Evolutionary conservation across 2,797 vertebrate species (phyloP), one percentile per base, ranked within the genome.

Genomic region (Pseudomugil tenellus): DNA sequence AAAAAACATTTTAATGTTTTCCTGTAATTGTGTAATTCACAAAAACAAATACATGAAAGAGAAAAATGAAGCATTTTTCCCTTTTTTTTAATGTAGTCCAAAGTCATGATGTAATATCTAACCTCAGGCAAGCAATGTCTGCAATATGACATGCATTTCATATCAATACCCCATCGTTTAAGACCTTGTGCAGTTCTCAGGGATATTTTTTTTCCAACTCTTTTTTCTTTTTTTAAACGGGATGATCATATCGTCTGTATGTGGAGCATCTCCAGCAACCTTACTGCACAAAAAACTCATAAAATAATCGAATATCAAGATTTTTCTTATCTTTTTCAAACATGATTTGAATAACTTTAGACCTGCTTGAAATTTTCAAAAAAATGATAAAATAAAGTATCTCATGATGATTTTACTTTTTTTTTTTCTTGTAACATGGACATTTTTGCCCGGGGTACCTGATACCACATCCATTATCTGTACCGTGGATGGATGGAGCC

Each of bases 61-160:
- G 53, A 61, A 64, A 49, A 67, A 60, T 49, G 11, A 3, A 14
- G 14, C 13, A 13, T 11, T 6, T 1, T 17, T 19, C 4, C 19
- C 17, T 63, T 0, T 32, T 23, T 62, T 19, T 16, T n/a, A 2
- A 43, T n/a, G 72, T 34, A 58, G 43, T 34, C 25, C 28, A 14
- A 49, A 43, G 57, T 67, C 35, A 46, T 79, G 84, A 88, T 71
- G 73, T 63, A 86, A 77, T 37, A 49, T 58, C 57, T 43, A 54
- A 72, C 55, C 69, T 69, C 23, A 39, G 61, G 41, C 43, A 2
- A 61, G 70, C 34, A 80, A 67, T 41, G 26, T 62, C 64, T 64
- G 25, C 48, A 19, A 61, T n/a, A 31, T 25, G 59, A 66, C 32
- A 0, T 69, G 19, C 2, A 1, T 46, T 77, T 74, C 7, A 67